phyloP scores from a whole-genome alignment of 2,888 invertebrate species.

The Amphipyra tragopoginis region DNA sequence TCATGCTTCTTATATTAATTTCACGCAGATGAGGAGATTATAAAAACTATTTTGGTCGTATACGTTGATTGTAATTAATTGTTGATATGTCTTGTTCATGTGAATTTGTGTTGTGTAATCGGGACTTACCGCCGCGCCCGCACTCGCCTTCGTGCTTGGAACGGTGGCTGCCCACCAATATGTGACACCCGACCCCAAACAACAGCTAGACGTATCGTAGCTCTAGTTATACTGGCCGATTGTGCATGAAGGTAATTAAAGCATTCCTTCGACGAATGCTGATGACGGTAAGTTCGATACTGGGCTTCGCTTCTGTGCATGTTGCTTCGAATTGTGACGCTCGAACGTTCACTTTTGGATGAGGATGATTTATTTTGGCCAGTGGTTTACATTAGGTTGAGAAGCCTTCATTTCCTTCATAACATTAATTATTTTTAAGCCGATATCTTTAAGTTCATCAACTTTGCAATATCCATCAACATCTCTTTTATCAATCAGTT shows the following conservation, averaged over 20 bases:
- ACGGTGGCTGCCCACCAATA: conserved; percentile 82
- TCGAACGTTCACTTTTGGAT: conserved; percentile 59
- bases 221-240: conserved; percentile 81
- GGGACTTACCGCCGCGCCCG: conserved; percentile 84
- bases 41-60: conserved; percentile 90
- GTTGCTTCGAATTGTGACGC: conserved; percentile 52
- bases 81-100: conserved; percentile 88
- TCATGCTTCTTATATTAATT: conserved; percentile 82
- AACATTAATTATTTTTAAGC: conserved; percentile 5
- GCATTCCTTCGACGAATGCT: conserved; percentile 88
- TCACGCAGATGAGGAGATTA: conserved; percentile 77
- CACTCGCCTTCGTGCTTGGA: conserved; percentile 86
- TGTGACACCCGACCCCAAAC: conserved; percentile 80
- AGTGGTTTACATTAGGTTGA: conserved; percentile 14
- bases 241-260: conserved; percentile 85
- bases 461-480: conserved; percentile 17
- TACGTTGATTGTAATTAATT: conserved; percentile 81
- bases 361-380: conserved; percentile 15
- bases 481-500: conserved; percentile 17
- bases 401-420: conserved; percentile 33
- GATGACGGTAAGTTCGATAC: conserved; percentile 81
- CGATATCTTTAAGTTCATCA: conserved; percentile 26
- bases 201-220: conserved; percentile 83
- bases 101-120: conserved; percentile 89
- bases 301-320: conserved; percentile 77